Evolutionary conservation across 1,140 invertebrate genomes (phyloP).

Genomic region (Drosophila sulfurigaster): DNA sequence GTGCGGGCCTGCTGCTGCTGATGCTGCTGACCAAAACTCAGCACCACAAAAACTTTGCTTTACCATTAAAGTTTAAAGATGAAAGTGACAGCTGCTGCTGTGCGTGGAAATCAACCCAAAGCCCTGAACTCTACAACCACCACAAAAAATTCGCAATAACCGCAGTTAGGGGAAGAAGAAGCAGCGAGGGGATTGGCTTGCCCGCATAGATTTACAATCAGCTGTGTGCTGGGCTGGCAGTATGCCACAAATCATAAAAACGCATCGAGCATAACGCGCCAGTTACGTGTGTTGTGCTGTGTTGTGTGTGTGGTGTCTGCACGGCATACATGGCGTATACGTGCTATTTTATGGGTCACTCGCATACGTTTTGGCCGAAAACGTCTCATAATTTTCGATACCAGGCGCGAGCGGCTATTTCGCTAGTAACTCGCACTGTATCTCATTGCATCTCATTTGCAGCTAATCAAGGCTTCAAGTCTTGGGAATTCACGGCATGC

Average conservation of each 20-base stretch:
- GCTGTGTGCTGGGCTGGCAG: conserved; percentile 57
- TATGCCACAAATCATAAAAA: conserved; percentile 81
- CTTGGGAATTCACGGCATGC: not conserved
- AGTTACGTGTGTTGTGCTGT: conserved; percentile 38
- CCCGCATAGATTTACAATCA: conserved; percentile 79
- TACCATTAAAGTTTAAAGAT: conserved; percentile 81
- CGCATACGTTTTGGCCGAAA: conserved; percentile 40
- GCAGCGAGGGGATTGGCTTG: not conserved
- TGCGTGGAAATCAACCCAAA: conserved; percentile 29
- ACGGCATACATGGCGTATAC: conserved; percentile 61
- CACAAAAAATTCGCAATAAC: conserved; percentile 40
- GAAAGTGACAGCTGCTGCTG: conserved; percentile 77
- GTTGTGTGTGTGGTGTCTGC: conserved; percentile 22
- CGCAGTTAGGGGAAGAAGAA: not conserved
- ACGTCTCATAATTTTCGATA: conserved; percentile 47
- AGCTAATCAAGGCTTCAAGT: conserved; percentile 50
- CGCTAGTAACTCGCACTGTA: conserved; percentile 48
- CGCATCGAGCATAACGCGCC: conserved; percentile 52
- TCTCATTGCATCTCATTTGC: conserved; percentile 72
- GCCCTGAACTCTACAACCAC: conserved; percentile 17
- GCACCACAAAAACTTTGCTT: conserved; percentile 50
- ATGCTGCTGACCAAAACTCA: conserved; percentile 52
- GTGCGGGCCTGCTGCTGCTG: conserved; percentile 55
- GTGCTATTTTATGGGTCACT: conserved; percentile 83
- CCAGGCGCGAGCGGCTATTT: not conserved